These are phyloP conservation scores for Myodes glareolus DNA, from an alignment of 2,113 vertebrate species.

Conservation along the genomic window DNA sequence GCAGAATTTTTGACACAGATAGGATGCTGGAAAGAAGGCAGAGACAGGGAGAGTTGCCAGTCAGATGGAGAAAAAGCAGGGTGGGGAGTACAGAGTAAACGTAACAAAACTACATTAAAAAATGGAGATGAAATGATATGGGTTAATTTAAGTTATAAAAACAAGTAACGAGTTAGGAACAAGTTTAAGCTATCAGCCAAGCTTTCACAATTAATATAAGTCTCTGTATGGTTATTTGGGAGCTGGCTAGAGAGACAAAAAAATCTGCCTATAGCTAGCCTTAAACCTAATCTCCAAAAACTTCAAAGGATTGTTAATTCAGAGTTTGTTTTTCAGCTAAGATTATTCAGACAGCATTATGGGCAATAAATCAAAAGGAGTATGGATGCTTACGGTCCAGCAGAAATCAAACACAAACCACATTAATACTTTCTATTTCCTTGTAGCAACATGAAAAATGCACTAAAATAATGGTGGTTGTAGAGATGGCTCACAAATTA, in stretches of 20 bases:
- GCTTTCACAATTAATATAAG: not conserved
- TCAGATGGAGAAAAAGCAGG: too few species aligned
- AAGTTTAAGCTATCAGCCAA: not conserved
- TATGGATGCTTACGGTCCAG: not conserved
- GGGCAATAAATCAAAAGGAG: not conserved
- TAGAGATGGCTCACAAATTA: not conserved
- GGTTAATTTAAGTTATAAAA: not conserved
- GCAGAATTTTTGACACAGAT: not conserved
- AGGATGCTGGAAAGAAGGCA: not conserved
- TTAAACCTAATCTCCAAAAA: conserved; percentile 22
- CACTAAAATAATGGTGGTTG: not conserved
- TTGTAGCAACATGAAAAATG: not conserved
- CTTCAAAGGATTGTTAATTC: not conserved
- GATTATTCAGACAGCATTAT: conserved; percentile 7
- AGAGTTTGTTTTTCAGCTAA: conserved; percentile 44
- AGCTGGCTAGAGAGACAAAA: not conserved
- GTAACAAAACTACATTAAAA: not conserved
- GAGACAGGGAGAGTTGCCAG: not conserved
- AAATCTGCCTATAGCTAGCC: not conserved
- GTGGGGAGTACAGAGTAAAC: too few species aligned
- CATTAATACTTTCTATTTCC: not conserved
- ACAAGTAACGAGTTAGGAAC: not conserved
- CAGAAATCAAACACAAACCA: conserved; percentile 1
- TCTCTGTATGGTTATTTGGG: not conserved
- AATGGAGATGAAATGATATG: not conserved